Base-by-base conservation (phyloP, 64 coral and sea anemone genomes). In the Montipora efflorescens region DNA sequence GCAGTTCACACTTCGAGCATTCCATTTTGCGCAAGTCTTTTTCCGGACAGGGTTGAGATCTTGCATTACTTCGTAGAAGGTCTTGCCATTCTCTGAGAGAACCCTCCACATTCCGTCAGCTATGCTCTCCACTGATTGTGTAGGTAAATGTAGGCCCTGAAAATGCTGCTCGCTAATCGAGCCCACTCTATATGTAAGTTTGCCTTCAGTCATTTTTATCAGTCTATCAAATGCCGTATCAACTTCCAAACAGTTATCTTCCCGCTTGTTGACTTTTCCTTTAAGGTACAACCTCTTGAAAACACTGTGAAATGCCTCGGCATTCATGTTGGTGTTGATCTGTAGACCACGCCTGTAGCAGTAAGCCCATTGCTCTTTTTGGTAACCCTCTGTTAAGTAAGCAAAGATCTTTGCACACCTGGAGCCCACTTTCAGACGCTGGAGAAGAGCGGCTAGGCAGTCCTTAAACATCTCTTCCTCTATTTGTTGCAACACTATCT, bases 271-370 rank as follows among this genome's bases (percentile, higher is more conserved):
- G 5, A 93, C 84, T 81, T 93, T 93, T 7, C 92, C 92, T 71
- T 79, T 79, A 23, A 88, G 53, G 64, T 93, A 93, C 19, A 19
- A 15, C 13, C 53, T 73, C 69, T 93, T 93, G n/a, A 88, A 88
- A n/a, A 93, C 84, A 52, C 76, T 3, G 84, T 81, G 84, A 47
- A 93, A 93, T n/a, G 83, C 92, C 75, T 93, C 92, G 0, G 80
- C 92, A 88, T 36, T 20, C 92, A 93, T 93, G 48, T 93, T 93
- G 0, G 91, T 93, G 74, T 93, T 93, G n/a, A 93, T 93, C 13
- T 79, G 79, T 3, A 86, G 80, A 3, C 92, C 75, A 19, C 50
- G 80, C 51, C 92, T 87, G 67, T 59, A 88, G 67, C 92, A 93
- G 59, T 93, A 93, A 22, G 92, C 84, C 84, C 84, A 88, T 13